Conservation (phyloP, 1,140 invertebrate species). For the Scaptomyza montana region DNA sequence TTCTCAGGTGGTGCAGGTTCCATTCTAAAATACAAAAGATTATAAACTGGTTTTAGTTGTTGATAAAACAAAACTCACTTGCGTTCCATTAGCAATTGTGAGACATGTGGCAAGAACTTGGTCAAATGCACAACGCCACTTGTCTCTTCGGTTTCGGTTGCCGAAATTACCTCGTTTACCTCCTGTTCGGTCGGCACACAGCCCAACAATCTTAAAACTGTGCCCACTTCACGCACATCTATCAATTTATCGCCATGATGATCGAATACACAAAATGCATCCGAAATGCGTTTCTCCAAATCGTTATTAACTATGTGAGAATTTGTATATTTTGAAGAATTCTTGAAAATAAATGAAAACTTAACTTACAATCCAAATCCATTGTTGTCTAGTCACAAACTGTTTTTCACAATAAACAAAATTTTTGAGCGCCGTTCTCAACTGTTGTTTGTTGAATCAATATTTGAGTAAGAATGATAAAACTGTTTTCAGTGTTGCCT, state of each 20-base stretch:
- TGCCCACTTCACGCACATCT: conserved; percentile 95
- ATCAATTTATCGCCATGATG: conserved; percentile 93
- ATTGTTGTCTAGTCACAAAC: not conserved
- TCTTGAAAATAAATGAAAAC: not conserved
- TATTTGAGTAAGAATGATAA: conserved; percentile 6
- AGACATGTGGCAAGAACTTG: conserved; percentile 88
- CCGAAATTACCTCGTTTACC: conserved; percentile 91
- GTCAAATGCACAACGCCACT: conserved; percentile 88
- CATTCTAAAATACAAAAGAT: conserved; percentile 55
- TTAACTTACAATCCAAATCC: conserved; percentile 53
- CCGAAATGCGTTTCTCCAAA: conserved; percentile 90
- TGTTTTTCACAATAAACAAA: not conserved
- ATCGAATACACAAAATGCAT: conserved; percentile 96
- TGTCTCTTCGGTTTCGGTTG: conserved; percentile 90
- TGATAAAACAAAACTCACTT: conserved; percentile 44
- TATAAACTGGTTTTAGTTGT: no score
- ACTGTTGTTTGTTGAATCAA: conserved; percentile 29
- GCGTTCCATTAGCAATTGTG: conserved; percentile 85
- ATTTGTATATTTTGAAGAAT: not conserved
- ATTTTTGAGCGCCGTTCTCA: not conserved
- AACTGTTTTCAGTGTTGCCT: conserved; percentile 32
- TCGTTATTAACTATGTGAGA: conserved; percentile 85
- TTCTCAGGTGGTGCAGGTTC: conserved; percentile 90
- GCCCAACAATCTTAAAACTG: conserved; percentile 90
- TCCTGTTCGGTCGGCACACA: conserved; percentile 94